Base-by-base conservation (phyloP, 2,113 vertebrate genomes). In the Protomyctophum bolini region DNA sequence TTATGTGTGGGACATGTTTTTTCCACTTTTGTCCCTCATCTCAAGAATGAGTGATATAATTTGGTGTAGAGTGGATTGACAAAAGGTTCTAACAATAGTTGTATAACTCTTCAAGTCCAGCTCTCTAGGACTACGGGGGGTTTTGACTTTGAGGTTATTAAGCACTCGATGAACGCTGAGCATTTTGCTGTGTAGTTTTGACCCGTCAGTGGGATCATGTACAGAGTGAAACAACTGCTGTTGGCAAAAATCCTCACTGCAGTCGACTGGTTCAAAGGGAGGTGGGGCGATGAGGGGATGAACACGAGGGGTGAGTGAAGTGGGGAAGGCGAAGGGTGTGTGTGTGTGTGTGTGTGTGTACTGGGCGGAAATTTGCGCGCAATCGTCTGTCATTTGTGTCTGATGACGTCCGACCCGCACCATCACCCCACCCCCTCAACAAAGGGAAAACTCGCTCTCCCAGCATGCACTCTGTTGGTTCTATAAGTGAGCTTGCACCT, bases 161-260 rank as follows among this genome's bases (percentile, higher is more conserved):
- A 41, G 33, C 33, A 41, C 33, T 41, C 3, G 4, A 6, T 41
- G 33, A 41, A 41, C 33, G 5, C 3, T 4, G 33, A 41, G 33
- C 33, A 41, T 41, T 41, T 41, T 41, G 33, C 33, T 41, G 33
- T 41, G 33, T 64, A 47, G 56, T 82, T 85, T 57, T 57, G 70
- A 76, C 82, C 76, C 21, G 73, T 81, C 65, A 29, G 49, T n/a
- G 58, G 63, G 73, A 61, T n/a, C n/a, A n/a, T 52, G 54, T 59
- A 61, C 57, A 65, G 64, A 48, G 29, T 62, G 67, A 55, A 75
- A 64, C 76, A 73, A 72, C 21, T 56, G 73, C 76, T 80, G 91
- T 89, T 90, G 89, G 91, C 85, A 87, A 87, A 87, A 58, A 80
- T 72, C 68, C 77, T 51, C 46, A 74, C 74, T 81, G 80, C 82